Evolutionary conservation across 2,113 vertebrate species (phyloP).

Genomic region (Phocoena phocoena): DNA sequence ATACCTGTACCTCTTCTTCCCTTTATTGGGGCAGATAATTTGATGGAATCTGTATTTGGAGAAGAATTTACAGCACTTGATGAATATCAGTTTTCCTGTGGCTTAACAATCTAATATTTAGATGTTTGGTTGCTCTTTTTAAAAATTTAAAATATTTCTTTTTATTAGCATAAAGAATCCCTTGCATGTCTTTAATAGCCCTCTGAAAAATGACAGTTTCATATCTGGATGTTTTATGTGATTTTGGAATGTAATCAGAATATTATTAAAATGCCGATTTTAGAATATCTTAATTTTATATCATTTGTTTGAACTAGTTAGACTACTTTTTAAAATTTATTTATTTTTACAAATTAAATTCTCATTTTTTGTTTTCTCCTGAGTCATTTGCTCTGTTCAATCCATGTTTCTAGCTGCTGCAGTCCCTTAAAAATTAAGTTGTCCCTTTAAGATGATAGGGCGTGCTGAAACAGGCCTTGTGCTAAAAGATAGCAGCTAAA

Average conservation of each 20-base stretch:
- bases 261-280: constrained; percentile 11
- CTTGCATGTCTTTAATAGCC: not conserved
- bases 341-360: not conserved
- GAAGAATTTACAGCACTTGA: not conserved
- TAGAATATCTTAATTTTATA: constrained; percentile 13
- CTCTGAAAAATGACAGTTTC: constrained; percentile 22
- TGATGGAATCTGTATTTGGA: not conserved
- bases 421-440: not conserved
- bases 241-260: not conserved
- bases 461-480: not conserved
- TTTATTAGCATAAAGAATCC: not conserved
- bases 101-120: not conserved
- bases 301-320: not conserved
- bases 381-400: not conserved
- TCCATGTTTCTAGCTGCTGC: not conserved
- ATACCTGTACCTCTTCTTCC: not conserved
- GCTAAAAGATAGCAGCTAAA: not conserved
- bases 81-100: not conserved
- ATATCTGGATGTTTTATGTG: not conserved
- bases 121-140: not conserved
- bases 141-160: not conserved
- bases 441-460: not conserved
- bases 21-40: constrained; percentile 21
- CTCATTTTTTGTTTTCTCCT: not conserved
- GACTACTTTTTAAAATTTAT: not conserved